Evolutionary conservation across 2,797 vertebrate species (phyloP).

Genomic region (Phylloscopus collybita): DNA sequence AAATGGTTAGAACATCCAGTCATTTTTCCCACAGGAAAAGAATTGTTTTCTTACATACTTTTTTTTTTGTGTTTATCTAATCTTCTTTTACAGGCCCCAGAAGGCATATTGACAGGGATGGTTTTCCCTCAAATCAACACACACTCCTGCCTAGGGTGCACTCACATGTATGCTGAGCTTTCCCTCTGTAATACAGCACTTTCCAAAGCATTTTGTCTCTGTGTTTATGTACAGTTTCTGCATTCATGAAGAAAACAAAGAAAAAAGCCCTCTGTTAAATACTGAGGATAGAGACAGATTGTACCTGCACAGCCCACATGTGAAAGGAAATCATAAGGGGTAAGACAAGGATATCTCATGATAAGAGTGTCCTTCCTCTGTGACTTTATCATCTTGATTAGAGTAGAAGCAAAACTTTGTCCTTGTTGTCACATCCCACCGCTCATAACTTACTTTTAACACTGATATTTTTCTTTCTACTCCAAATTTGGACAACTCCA

Average conservation of each 20-base stretch:
- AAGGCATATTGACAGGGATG: not conserved
- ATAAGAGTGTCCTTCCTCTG: rapidly evolving
- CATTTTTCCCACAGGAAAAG: not conserved
- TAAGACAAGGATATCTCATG: not conserved
- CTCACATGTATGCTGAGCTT: not conserved
- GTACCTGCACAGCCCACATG: not conserved
- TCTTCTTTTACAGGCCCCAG: not conserved
- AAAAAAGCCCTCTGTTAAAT: not conserved
- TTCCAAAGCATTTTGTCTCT: not conserved
- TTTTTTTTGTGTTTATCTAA: not conserved
- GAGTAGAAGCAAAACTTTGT: not conserved
- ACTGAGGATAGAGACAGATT: not conserved
- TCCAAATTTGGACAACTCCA: not conserved
- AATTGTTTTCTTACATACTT: not conserved
- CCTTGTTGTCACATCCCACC: not conserved
- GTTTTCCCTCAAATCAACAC: not conserved
- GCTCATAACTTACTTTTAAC: not conserved
- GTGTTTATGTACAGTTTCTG: not conserved
- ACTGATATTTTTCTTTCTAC: not conserved
- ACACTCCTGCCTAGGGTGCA: not conserved
- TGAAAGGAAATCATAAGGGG: not conserved
- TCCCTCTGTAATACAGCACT: not conserved
- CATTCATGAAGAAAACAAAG: not conserved
- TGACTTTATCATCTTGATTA: not conserved
- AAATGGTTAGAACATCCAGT: not conserved